Evolutionary conservation across 2,797 vertebrate genomes (phyloP).

Genomic region (Tympanoctomys barrerae): DNA sequence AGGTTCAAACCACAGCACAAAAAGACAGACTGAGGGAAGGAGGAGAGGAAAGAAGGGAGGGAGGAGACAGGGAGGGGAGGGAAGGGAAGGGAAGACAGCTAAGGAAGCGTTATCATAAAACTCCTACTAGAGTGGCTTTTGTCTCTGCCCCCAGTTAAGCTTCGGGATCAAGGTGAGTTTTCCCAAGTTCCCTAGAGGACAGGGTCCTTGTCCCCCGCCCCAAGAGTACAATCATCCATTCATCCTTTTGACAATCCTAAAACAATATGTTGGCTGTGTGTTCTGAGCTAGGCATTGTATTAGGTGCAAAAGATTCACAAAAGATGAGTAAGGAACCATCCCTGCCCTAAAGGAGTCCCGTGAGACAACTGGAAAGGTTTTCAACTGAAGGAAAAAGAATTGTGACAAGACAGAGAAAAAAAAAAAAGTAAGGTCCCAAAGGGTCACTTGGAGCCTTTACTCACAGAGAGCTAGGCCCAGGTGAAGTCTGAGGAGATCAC

Average conservation of each 20-base stretch:
- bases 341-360: slow-evolving; percentile 19
- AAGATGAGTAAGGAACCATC: slow-evolving; percentile 53
- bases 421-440: background rate
- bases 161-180: background rate
- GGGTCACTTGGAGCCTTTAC: slow-evolving; percentile 17
- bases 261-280: background rate
- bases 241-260: slow-evolving; percentile 57
- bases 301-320: slow-evolving; percentile 42
- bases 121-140: background rate
- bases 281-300: slow-evolving; percentile 15
- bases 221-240: background rate
- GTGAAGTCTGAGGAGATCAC: no score
- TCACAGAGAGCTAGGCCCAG: background rate
- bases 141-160: background rate
- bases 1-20: background rate
- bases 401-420: slow-evolving; percentile 42
- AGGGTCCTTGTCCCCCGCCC: background rate
- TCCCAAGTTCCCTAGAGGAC: background rate
- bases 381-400: slow-evolving; percentile 49
- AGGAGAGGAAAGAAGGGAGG: background rate
- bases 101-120: background rate
- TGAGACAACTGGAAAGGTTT: slow-evolving; percentile 48
- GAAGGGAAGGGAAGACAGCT: fast-evolving
- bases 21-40: background rate
- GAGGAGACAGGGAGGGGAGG: background rate